phyloP scores from a whole-genome alignment of 2,888 invertebrate genomes.

The Cacoxenus indagator region DNA sequence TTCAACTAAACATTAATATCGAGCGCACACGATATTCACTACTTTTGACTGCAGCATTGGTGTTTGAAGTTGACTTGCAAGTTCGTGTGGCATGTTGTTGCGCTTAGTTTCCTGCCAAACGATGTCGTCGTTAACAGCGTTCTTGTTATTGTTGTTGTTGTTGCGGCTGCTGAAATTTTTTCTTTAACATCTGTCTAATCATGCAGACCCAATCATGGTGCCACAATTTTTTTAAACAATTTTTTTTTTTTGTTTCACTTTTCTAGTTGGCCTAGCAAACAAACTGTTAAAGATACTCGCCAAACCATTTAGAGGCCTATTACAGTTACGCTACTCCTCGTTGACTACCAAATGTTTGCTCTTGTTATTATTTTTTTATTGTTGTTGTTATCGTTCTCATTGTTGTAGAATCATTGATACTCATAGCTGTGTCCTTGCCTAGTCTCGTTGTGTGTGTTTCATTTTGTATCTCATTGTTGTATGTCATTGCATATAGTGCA shows the following conservation, averaged over 20 bases:
- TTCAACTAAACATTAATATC: constrained; percentile 55
- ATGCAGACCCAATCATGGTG: constrained; percentile 25
- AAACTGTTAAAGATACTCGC: not conserved
- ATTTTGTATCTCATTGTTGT: not conserved
- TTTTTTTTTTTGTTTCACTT: constrained; percentile 1
- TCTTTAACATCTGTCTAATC: constrained; percentile 25
- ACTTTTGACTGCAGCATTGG: not conserved
- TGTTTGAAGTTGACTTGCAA: not conserved
- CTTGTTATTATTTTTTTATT: not conserved
- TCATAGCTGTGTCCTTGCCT: too few species aligned
- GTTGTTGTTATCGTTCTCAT: not conserved
- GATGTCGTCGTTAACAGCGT: constrained; percentile 13
- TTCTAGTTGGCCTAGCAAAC: constrained; percentile 11
- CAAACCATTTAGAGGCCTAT: too few species aligned
- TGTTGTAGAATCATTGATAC: not conserved
- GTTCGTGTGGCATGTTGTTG: constrained; percentile 28
- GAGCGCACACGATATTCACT: constrained; percentile 4
- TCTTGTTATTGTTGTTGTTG: constrained; percentile 15
- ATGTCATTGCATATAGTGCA: not conserved
- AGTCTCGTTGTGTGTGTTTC: not conserved
- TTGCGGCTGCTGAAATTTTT: constrained; percentile 16
- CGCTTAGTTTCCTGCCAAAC: constrained; percentile 44
- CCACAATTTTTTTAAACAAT: too few species aligned
- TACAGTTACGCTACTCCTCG: too few species aligned
- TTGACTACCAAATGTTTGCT: not conserved